Evolutionary conservation across 30 jellyfish, hydroid and myxozoan species (phyloP).

Genomic region (Hydractinia echinata): DNA sequence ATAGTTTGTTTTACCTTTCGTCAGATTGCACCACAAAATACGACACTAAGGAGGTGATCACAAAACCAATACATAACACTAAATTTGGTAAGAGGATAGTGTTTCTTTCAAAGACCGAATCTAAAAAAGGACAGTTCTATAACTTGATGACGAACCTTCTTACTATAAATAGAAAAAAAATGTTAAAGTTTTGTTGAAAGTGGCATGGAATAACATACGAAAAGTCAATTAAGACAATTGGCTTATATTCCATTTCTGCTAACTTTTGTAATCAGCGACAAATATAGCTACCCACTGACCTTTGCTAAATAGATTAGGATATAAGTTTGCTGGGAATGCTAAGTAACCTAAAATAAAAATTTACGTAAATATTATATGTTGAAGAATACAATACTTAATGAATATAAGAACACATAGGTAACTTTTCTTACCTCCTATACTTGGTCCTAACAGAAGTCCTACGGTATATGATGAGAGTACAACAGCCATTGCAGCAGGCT

Average conservation of each 20-base stretch:
- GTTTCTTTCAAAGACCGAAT: not conserved
- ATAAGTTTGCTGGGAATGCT: not conserved
- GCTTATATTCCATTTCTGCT: not conserved
- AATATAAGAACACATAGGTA: too few relatives aligned
- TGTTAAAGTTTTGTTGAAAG: too few relatives aligned
- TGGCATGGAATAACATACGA: too few relatives aligned
- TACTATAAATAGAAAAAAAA: too few relatives aligned
- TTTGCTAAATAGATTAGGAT: not conserved
- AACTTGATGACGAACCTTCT: not conserved
- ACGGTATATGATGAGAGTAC: not conserved
- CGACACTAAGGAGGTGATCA: not conserved
- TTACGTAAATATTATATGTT: too few relatives aligned
- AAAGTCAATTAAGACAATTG: too few relatives aligned
- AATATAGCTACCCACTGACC: not conserved
- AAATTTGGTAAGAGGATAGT: not conserved
- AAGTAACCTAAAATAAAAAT: not conserved
- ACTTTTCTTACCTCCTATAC: not conserved
- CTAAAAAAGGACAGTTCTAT: not conserved
- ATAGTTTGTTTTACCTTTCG: too few relatives aligned
- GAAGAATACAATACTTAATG: too few relatives aligned
- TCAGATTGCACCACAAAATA: too few relatives aligned
- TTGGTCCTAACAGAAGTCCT: constrained; percentile 14
- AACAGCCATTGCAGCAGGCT: constrained; percentile 4
- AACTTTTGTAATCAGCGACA: not conserved
- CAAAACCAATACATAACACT: not conserved